Conservation (phyloP, 2,113 vertebrate species). For the Arothron firmamentum region DNA sequence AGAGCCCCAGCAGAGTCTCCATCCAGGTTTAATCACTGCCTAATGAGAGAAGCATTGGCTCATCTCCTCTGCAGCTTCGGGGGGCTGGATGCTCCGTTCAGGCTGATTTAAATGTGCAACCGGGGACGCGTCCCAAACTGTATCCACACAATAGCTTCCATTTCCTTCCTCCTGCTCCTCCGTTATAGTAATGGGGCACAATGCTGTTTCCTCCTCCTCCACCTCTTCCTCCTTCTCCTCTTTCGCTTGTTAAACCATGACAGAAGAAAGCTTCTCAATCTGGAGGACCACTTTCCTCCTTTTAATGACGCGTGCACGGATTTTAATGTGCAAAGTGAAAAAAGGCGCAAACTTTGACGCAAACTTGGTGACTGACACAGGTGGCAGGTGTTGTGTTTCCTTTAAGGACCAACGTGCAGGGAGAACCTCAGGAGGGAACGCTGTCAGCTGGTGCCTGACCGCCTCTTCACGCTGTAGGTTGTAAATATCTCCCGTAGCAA, state of each 20-base stretch:
- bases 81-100: conserved; percentile 53
- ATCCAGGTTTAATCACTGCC: conserved; percentile 8
- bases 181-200: conserved; percentile 35
- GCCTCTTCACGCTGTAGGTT: too few species aligned
- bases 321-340: too few species aligned
- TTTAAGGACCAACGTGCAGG: too few species aligned
- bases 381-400: too few species aligned
- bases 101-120: conserved; percentile 47
- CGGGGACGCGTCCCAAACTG: conserved; percentile 45
- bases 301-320: background rate
- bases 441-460: too few species aligned
- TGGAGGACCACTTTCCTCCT: conserved; percentile 17
- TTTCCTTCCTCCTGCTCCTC: conserved; percentile 25
- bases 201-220: too few species aligned
- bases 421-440: too few species aligned
- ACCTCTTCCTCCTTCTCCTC: background rate
- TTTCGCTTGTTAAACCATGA: conserved; percentile 23
- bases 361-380: too few species aligned
- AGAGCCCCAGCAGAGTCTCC: too few species aligned
- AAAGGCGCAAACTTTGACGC: too few species aligned
- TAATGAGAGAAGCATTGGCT: conserved; percentile 49
- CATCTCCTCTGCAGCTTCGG: conserved; percentile 50
- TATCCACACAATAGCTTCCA: conserved; percentile 38
- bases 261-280: background rate
- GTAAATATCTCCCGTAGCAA: too few species aligned